These are phyloP conservation scores for Bellardia bayeri DNA, from an alignment of 2,888 invertebrate species.

Conservation along the genomic window DNA sequence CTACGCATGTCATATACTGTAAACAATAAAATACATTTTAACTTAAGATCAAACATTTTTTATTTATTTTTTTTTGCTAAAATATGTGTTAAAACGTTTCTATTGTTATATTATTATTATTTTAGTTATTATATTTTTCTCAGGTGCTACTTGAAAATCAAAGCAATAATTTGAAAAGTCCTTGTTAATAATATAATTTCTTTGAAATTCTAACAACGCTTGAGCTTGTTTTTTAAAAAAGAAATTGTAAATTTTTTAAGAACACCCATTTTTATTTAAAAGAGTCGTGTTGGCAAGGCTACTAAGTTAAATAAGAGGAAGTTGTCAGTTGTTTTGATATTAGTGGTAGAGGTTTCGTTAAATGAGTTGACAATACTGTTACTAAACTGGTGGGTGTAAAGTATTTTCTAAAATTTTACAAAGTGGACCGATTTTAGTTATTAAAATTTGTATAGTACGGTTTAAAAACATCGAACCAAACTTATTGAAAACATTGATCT, in stretches of 20 bases:
- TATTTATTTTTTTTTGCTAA: background rate
- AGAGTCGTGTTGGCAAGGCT: too few species aligned
- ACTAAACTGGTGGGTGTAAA: too few species aligned
- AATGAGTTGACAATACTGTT: too few species aligned
- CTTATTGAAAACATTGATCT: too few species aligned
- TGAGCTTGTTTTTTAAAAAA: background rate
- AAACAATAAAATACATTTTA: background rate
- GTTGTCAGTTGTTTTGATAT: too few species aligned
- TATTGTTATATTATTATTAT: constrained; percentile 12
- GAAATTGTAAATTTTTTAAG: background rate
- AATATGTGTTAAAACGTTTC: background rate
- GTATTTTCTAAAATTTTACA: too few species aligned
- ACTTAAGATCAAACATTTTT: background rate
- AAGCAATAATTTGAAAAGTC: background rate
- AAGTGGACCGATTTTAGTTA: too few species aligned
- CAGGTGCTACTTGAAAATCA: background rate
- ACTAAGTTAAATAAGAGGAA: too few species aligned
- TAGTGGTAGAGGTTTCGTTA: too few species aligned
- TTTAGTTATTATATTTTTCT: background rate
- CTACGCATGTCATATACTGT: background rate
- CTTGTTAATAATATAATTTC: background rate
- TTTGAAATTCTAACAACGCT: background rate
- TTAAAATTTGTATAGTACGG: too few species aligned
- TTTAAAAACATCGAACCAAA: too few species aligned
- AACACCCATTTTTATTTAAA: background rate